Base-by-base conservation (phyloP, 1,140 invertebrate species). In the Pseudomyrmex gracilis region DNA sequence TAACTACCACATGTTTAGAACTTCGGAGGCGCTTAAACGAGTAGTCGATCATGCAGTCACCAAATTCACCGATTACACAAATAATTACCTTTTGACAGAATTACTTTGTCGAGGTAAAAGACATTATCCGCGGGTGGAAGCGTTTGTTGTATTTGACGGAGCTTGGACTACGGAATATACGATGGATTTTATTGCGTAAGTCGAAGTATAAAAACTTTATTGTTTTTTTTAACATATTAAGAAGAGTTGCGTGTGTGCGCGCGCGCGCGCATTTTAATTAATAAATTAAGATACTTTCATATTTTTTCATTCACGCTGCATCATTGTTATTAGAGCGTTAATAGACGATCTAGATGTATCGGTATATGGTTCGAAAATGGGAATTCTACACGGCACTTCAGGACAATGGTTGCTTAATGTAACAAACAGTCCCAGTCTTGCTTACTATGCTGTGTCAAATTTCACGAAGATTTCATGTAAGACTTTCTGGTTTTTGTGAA, bases 311-410 rank as follows among this genome's bases (percentile, higher is more conserved):
- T 58, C 63, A 53, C 7, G 34, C 34, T 43, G 2, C 20, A n/a
- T 1, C 2, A 60, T 34, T 68, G 43, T 63, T 77, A 84, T 82
- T 76, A 95, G 94, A n/a, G 85, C 90, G 49, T 68, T 95, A 22
- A 76, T 93, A 58, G 92, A 95, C 84, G 92, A 93, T 34, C 86
- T 95, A 9, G 95, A 96, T 84, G 91, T 96, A 20, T 95, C 95
- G 20, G 86, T 93, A 53, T 95, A 95, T 64, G 94, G 95, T 0
- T 96, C 95, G 68, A 94, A 92, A 63, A 91, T 96, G 70, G 95
- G 94, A 4, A 90, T 96, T 63, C 89, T 96, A 20, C 95, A 96
- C 77, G 95, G 95, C 15, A 94, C 94, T 89, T 95, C 94, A 1
- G 96, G 95, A 12, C 86, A 93, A 51, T 96, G 95, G 95, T 90